Conservation (phyloP, 2,888 invertebrate species). For the Ornithoptera alexandrae region DNA sequence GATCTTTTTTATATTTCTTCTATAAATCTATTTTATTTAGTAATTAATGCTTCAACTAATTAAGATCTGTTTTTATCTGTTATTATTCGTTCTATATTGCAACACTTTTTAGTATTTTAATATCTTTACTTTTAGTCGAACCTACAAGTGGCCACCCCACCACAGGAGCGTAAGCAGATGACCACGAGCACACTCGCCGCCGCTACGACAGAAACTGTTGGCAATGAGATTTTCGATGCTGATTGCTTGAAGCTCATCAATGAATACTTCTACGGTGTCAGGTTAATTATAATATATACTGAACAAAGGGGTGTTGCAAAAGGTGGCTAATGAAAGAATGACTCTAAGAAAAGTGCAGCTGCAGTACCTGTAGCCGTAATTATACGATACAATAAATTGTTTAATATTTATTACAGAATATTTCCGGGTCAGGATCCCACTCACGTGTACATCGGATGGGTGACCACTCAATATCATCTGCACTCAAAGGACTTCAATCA, state of each 20-base stretch:
- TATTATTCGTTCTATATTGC: too few relatives aligned
- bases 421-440: conserved; percentile 97
- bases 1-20: too few relatives aligned
- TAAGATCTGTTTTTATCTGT: too few relatives aligned
- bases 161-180: conserved; percentile 86
- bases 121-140: conserved; percentile 70
- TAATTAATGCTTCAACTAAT: too few relatives aligned
- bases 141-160: conserved; percentile 82
- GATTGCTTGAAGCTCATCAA: conserved; percentile 95
- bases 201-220: conserved; percentile 87
- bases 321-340: background rate
- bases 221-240: conserved; percentile 91
- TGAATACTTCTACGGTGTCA: conserved; percentile 96
- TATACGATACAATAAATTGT: background rate
- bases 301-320: background rate
- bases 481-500: conserved; percentile 95
- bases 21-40: too few relatives aligned
- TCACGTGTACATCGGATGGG: conserved; percentile 99
- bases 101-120: too few relatives aligned
- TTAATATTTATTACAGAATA: conserved; percentile 78
- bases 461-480: conserved; percentile 97
- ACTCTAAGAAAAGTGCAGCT: too few relatives aligned
- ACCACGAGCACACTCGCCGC: conserved; percentile 84
- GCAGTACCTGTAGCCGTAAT: too few relatives aligned
- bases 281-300: conserved; percentile 44